A percentile compares a stretch with the other conserved stretches of the same genome.
Evolutionary conservation across 1,140 invertebrate genomes (phyloP).

Genomic region (Ips typographus): DNA sequence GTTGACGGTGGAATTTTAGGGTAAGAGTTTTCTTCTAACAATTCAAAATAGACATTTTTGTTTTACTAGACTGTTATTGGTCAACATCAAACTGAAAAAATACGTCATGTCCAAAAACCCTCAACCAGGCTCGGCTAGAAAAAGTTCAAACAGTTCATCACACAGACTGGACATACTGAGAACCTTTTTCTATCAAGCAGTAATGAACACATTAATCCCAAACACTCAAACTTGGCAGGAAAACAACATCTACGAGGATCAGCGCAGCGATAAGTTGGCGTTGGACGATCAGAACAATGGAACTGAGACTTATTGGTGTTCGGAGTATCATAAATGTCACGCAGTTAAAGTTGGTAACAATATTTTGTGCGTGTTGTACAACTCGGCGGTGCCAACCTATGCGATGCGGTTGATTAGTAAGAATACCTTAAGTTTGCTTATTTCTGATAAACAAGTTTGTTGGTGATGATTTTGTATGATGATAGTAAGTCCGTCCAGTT

Average conservation of each 20-base stretch:
- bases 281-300: constrained; percentile 47
- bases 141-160: constrained; percentile 55
- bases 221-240: constrained; percentile 34
- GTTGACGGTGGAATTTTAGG: constrained; percentile 67
- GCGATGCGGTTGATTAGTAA: constrained; percentile 62
- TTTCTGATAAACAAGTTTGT: constrained; percentile 57
- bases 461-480: constrained; percentile 49
- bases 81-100: constrained; percentile 66
- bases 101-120: constrained; percentile 68
- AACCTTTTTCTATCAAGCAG: constrained; percentile 71
- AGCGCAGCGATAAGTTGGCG: constrained; percentile 22
- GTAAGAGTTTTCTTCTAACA: constrained; percentile 51
- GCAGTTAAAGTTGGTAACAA: constrained; percentile 62
- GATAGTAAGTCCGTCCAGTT: too few species aligned
- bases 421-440: constrained; percentile 56
- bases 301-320: constrained; percentile 77
- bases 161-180: constrained; percentile 69
- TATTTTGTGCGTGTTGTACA: constrained; percentile 69
- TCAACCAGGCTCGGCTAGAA: constrained; percentile 55
- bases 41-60: not conserved
- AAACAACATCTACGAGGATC: constrained; percentile 29
- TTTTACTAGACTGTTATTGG: constrained; percentile 65
- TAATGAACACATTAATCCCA: constrained; percentile 51
- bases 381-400: constrained; percentile 65
- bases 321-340: constrained; percentile 83